A percentile compares a stretch with the other conserved stretches of the same genome.
Evolutionary conservation across 1,140 invertebrate species (phyloP).

Genomic region (Drosophila ohnishii): DNA sequence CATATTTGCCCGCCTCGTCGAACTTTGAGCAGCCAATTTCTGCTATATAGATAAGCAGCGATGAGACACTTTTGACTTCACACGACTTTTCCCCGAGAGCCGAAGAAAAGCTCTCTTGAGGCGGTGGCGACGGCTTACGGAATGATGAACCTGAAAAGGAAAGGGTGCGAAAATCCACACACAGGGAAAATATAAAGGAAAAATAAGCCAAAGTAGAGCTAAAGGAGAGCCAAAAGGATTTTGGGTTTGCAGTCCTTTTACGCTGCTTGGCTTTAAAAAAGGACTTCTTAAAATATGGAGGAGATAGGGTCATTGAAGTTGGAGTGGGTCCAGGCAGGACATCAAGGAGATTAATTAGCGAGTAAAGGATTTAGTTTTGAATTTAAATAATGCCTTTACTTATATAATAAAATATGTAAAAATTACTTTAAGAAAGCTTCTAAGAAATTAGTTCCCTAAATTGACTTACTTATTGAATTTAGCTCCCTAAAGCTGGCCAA

Average conservation of each 20-base stretch:
- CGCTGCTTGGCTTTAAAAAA: conserved; percentile 7
- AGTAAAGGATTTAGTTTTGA: neutral
- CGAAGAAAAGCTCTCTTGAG: conserved; percentile 27
- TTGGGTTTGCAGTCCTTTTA: neutral
- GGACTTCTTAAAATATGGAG: neutral
- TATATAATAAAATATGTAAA: neutral
- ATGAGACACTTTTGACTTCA: conserved; percentile 67
- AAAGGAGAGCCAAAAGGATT: conserved; percentile 16
- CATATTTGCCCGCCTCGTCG: conserved; percentile 71
- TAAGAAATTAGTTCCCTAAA: neutral
- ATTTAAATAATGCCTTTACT: neutral
- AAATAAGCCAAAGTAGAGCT: conserved; percentile 19
- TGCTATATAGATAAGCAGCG: conserved; percentile 59
- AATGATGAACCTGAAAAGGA: conserved; percentile 54
- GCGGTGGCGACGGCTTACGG: conserved; percentile 25
- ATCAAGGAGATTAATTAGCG: neutral
- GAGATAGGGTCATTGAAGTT: conserved; percentile 11
- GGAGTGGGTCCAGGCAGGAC: neutral
- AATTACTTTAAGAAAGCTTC: neutral
- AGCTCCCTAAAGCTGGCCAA: neutral
- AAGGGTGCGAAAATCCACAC: conserved; percentile 34
- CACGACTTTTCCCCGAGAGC: conserved; percentile 27
- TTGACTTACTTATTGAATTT: neutral
- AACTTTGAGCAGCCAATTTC: conserved; percentile 71
- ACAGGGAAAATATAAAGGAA: conserved; percentile 31